phyloP scores from a whole-genome alignment of 2,113 vertebrate species.

The Mobula birostris region DNA sequence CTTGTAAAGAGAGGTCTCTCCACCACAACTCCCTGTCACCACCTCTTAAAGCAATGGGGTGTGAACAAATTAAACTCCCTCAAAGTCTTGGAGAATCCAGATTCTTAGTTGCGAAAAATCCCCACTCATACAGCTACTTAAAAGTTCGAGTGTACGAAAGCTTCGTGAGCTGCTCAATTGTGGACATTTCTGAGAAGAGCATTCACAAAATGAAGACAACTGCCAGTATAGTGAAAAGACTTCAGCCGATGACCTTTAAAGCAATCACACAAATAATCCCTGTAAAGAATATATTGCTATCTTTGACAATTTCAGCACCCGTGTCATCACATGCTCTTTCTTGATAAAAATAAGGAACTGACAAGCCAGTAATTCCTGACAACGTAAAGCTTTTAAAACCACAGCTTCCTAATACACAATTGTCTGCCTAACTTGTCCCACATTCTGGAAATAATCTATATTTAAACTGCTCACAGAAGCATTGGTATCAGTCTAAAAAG shows the following conservation, averaged over 20 bases:
- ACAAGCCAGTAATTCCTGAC: background rate
- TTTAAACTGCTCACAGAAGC: slow-evolving; percentile 3
- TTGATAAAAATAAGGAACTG: background rate
- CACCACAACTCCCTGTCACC: background rate
- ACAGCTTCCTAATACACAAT: background rate
- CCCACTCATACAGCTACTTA: background rate
- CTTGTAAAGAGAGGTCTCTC: background rate
- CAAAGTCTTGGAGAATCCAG: background rate
- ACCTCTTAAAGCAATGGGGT: background rate
- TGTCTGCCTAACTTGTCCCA: background rate
- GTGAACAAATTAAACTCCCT: background rate
- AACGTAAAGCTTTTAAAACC: background rate
- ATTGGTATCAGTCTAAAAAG: background rate
- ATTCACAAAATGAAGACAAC: background rate
- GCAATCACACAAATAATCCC: background rate
- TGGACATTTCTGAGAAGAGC: background rate
- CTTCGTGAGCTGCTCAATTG: background rate
- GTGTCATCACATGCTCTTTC: background rate
- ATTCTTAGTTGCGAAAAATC: background rate
- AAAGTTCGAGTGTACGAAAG: background rate
- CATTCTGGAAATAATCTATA: background rate
- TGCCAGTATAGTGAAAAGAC: background rate
- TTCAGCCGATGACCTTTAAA: background rate
- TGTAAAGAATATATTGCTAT: background rate
- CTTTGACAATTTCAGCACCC: background rate